A percentile compares a stretch with the other conserved stretches of the same genome.
Evolutionary conservation across 2,797 vertebrate species (phyloP).

Genomic region (Cuniculus paca): DNA sequence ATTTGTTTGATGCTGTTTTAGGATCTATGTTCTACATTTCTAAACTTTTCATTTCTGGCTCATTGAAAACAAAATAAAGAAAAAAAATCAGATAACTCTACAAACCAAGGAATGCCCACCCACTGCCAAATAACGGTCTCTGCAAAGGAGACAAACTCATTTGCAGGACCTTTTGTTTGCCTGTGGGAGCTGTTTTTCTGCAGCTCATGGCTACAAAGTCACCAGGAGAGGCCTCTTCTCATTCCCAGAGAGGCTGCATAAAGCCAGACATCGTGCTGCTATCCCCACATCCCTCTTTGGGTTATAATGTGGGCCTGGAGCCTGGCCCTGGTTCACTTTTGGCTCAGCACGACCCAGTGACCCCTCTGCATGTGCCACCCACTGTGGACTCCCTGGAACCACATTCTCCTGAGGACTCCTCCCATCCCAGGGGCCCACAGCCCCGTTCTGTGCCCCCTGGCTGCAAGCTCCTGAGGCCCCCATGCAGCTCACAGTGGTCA

Average conservation of each 20-base stretch:
- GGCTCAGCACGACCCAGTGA: not conserved
- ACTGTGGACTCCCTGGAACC: not conserved
- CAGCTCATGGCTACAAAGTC: not conserved
- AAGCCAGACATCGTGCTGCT: not conserved
- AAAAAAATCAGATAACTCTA: not conserved
- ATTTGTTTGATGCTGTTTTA: not conserved
- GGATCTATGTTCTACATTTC: not conserved
- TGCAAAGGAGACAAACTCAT: not conserved
- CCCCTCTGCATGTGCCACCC: no score
- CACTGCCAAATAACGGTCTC: not conserved
- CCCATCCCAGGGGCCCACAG: not conserved
- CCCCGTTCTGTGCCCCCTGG: not conserved
- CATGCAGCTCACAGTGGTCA: not conserved
- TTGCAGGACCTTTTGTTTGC: not conserved
- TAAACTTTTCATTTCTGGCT: conserved; percentile 22
- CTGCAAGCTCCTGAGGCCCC: not conserved
- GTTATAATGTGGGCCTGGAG: not conserved
- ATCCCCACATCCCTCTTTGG: not conserved
- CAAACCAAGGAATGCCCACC: not conserved
- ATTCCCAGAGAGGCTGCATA: not conserved
- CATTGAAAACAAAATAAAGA: conserved; percentile 18
- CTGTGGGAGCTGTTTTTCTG: not conserved
- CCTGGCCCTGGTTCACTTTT: rapidly evolving
- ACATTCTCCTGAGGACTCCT: not conserved
- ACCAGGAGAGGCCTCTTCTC: no score